Conservation (phyloP, 2,797 vertebrate genomes). For the Phataginus tricuspis region DNA sequence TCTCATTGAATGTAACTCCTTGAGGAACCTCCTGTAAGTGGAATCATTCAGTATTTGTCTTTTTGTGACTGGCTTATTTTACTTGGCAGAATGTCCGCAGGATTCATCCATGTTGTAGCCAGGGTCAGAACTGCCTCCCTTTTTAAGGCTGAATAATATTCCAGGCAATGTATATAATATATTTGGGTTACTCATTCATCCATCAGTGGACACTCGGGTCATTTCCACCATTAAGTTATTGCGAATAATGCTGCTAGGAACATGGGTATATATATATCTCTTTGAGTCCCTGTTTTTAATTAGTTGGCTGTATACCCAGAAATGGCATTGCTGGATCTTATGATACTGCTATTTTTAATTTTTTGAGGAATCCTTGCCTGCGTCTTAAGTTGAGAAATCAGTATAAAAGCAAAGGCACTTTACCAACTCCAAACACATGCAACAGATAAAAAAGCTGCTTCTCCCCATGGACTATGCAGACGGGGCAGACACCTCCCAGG, state of each 20-base stretch:
- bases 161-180: accelerated
- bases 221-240: not conserved
- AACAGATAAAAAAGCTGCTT: not conserved
- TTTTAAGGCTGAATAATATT: not conserved
- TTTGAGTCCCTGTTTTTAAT: not conserved
- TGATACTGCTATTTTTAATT: not conserved
- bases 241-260: not conserved
- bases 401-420: not conserved
- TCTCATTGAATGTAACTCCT: not conserved
- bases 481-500: not conserved
- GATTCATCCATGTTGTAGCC: accelerated
- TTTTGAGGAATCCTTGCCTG: not conserved
- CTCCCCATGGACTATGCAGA: not conserved
- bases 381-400: not conserved
- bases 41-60: not conserved
- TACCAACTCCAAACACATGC: not conserved
- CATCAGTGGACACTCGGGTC: accelerated
- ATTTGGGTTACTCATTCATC: not conserved
- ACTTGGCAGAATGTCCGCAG: not conserved
- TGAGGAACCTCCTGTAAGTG: accelerated
- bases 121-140: not conserved
- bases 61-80: not conserved
- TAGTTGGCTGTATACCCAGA: not conserved
- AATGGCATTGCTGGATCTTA: not conserved
- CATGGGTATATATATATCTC: no score